A percentile compares a stretch with the other conserved stretches of the same genome.
Conservation (phyloP, 2,888 invertebrate species). For the Phortica okadai region DNA sequence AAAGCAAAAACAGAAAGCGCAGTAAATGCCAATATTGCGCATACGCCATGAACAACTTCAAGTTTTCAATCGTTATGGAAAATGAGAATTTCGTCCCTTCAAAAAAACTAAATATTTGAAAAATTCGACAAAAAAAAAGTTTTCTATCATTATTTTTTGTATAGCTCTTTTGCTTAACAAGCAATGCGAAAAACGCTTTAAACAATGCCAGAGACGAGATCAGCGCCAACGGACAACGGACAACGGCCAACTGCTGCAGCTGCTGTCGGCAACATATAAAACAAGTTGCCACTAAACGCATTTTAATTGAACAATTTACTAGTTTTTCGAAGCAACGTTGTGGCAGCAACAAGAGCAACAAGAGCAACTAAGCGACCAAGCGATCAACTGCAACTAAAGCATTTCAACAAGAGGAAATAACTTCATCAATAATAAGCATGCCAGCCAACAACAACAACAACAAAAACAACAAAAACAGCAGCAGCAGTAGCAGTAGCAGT, state of each 20-base stretch:
- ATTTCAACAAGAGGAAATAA: conserved; percentile 5
- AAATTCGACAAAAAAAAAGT: too few species aligned
- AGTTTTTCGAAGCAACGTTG: conserved; percentile 55
- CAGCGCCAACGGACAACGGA: background rate
- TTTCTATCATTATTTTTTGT: too few species aligned
- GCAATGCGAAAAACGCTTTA: background rate
- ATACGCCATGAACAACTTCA: too few species aligned
- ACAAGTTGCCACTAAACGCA: conserved; percentile 63
- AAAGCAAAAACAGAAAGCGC: too few species aligned
- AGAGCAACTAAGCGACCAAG: conserved; percentile 28
- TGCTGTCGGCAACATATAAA: conserved; percentile 6
- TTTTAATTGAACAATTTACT: conserved; percentile 75
- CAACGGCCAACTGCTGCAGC: background rate
- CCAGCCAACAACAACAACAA: conserved; percentile 1
- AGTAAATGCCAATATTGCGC: too few species aligned
- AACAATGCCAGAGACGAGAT: background rate
- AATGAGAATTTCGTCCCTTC: too few species aligned
- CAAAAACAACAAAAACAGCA: conserved; percentile 17
- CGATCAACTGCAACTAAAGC: background rate
- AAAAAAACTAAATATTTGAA: too few species aligned
- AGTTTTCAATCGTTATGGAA: too few species aligned
- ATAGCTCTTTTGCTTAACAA: too few species aligned
- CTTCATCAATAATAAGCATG: conserved; percentile 7
- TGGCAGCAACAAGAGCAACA: conserved; percentile 13
- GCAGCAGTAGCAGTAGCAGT: background rate